A percentile compares a stretch with the other conserved stretches of the same genome.
Evolutionary conservation across 2,113 vertebrate genomes (phyloP).

Genomic region (Coturnix japonica): DNA sequence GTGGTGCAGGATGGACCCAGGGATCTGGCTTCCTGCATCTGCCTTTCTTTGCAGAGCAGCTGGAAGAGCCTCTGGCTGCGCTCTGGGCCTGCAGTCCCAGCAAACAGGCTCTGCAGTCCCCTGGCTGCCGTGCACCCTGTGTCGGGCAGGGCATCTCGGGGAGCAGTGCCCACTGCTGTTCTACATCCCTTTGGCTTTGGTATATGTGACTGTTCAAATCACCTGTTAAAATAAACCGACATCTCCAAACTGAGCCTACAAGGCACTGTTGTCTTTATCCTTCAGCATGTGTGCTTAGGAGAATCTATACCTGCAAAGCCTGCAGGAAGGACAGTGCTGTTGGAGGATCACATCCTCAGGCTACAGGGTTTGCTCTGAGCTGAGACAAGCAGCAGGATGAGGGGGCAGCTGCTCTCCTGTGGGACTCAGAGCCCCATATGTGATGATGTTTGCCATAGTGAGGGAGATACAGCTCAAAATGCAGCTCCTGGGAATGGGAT

Average conservation of each 20-base stretch:
- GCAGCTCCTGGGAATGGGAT: background rate
- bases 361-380: rapidly evolving
- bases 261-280: background rate
- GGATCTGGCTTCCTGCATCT: background rate
- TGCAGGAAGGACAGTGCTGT: background rate
- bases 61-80: background rate
- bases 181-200: constrained; percentile 41
- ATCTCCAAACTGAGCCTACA: constrained; percentile 21
- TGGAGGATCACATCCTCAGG: background rate
- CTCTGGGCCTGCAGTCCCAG: background rate
- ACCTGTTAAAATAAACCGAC: constrained; percentile 65
- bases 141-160: background rate
- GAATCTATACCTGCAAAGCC: background rate
- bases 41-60: background rate
- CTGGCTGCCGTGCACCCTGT: background rate
- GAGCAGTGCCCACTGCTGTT: constrained; percentile 46
- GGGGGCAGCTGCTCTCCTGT: background rate
- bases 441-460: rapidly evolving
- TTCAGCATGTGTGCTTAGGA: background rate
- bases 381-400: rapidly evolving
- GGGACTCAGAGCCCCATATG: rapidly evolving
- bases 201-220: constrained; percentile 68
- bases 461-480: background rate
- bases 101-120: background rate
- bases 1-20: rapidly evolving